A percentile compares a stretch with the other conserved stretches of the same genome.
Conservation (phyloP, 2,113 vertebrate genomes). For the Podiceps cristatus region DNA sequence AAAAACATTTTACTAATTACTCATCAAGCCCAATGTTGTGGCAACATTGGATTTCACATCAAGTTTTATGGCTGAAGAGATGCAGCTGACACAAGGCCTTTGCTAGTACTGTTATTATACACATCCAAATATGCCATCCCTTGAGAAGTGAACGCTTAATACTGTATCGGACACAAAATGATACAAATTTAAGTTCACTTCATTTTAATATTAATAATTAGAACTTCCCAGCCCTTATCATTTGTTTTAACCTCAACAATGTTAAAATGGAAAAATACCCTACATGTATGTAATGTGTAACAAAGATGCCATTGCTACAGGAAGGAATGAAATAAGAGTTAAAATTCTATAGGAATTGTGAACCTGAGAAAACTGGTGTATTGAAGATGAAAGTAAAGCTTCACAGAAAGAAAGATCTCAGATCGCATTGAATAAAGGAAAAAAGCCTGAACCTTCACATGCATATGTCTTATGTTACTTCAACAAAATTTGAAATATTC, state of each 20-base stretch:
- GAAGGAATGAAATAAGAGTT: neutral
- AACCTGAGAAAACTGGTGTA: neutral
- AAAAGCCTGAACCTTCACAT: neutral
- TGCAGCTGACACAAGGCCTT: neutral
- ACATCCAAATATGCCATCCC: neutral
- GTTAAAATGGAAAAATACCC: neutral
- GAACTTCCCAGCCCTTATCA: neutral
- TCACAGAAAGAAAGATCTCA: neutral
- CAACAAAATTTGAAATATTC: no score
- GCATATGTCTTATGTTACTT: no score
- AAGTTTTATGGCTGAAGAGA: neutral
- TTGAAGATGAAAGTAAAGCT: neutral
- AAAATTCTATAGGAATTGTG: neutral
- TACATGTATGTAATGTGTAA: neutral
- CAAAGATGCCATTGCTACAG: neutral
- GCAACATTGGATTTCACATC: neutral
- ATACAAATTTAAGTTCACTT: neutral
- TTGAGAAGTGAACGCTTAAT: neutral
- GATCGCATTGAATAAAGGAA: neutral
- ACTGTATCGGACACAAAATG: neutral
- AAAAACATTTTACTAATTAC: constrained; percentile 3
- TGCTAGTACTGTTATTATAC: neutral
- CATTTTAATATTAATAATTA: neutral
- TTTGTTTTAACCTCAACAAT: neutral
- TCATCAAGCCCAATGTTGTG: neutral